Evolutionary conservation across 2,113 vertebrate species (phyloP).

Genomic region (Gymnocephalus cernua): DNA sequence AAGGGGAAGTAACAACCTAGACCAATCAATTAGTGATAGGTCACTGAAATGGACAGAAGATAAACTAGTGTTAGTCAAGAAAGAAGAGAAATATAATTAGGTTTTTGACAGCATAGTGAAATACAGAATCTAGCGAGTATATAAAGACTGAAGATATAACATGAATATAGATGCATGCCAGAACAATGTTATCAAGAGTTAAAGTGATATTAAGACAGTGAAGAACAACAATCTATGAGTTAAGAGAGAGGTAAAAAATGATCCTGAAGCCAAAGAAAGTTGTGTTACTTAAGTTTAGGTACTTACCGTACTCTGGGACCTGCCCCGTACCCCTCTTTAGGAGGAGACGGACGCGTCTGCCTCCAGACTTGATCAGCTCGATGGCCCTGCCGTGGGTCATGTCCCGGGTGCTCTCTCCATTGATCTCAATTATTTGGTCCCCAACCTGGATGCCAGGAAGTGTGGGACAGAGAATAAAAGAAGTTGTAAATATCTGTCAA

Average conservation of each 20-base stretch:
- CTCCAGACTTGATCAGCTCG: constrained; percentile 98
- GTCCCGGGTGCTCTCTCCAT: constrained; percentile 96
- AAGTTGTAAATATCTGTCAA: neutral
- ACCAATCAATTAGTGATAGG: constrained; percentile 99
- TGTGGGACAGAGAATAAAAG: neutral
- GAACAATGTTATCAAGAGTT: constrained; percentile 43
- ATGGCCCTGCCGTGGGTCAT: constrained; percentile 98
- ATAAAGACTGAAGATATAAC: constrained; percentile 32
- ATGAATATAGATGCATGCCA: constrained; percentile 56
- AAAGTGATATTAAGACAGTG: constrained; percentile 44
- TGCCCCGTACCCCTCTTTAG: constrained; percentile 97
- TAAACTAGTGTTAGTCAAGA: constrained; percentile 83
- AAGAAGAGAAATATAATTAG: constrained; percentile 64
- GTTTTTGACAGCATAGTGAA: constrained; percentile 44
- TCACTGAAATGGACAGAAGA: constrained; percentile 88
- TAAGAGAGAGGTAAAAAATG: constrained; percentile 34
- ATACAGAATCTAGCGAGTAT: constrained; percentile 36
- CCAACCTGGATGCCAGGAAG: constrained; percentile 88
- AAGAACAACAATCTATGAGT: constrained; percentile 25
- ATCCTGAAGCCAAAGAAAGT: constrained; percentile 53
- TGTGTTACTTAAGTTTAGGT: constrained; percentile 37
- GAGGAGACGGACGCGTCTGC: constrained; percentile 92
- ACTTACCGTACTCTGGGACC: constrained; percentile 98
- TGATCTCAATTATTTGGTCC: constrained; percentile 99
- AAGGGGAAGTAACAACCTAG: constrained; percentile 99